Base-by-base conservation (phyloP, 2,888 invertebrate genomes). In the Celastrina argiolus region DNA sequence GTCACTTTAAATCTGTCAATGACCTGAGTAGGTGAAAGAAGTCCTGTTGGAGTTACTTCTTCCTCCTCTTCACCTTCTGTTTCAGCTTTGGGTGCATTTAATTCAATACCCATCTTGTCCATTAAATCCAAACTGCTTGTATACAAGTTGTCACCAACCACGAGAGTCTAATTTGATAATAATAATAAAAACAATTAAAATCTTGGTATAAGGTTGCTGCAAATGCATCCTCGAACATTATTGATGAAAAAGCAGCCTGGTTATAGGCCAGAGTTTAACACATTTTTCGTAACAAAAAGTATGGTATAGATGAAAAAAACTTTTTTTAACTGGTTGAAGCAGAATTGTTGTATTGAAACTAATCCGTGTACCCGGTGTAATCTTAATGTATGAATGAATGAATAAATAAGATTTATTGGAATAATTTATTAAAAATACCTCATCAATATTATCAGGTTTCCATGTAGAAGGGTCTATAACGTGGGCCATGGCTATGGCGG, bases 91-190 rank as follows among this genome's bases (percentile, higher is more conserved):
- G 83, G 76, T 0, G 78, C 18, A 67, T 84, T 78, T 66, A 88
- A 59, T 73, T 75, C 75, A 68, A 88, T 85, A 65, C 93, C 83
- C 87, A 85, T 71, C 75, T 75, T 82, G 67, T 79, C 88, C 0
- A 89, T 74, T 22, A 88, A 79, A 59, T 89, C 88, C 74, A 91
- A 82, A 0, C 90, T 89, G 68, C 72, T 83, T 70, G 85, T 81
- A 70, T 90, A 91, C 0, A 91, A 81, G 0, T 78, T 76, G 56
- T 91, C 90, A 0, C 90, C 90, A 0, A 85, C 80, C 2, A 80
- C 70, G 7, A 69, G 56, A 2, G 70, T 69, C 70, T 70, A 31
- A 8, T 56, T 14, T 31, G 1, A 58, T 31, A n/a, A 8, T 12
- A 31, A 58, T n/a, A 26, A n/a, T n/a, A n/a, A n/a, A n/a, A n/a